Percentiles rank a stretch among this genome's conserved stretches.
These are phyloP conservation scores for Leuciscus idus DNA, from an alignment of 2,113 vertebrate genomes.

Conservation along the genomic window DNA sequence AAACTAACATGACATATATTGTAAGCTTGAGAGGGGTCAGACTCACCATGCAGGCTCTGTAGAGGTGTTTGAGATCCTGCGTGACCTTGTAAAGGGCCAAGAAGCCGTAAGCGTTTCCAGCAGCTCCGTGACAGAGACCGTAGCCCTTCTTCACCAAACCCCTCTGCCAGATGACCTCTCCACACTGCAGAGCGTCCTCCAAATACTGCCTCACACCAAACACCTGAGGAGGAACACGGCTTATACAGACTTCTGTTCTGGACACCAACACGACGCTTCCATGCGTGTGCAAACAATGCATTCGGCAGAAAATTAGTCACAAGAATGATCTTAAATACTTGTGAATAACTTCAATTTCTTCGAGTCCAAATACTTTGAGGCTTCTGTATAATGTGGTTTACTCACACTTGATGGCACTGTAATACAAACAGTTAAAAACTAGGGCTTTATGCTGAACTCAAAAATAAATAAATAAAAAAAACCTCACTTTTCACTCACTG, in stretches of 20 bases:
- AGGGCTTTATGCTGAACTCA: not conserved
- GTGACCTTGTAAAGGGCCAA: constrained; percentile 88
- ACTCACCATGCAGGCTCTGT: constrained; percentile 91
- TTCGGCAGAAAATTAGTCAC: no score
- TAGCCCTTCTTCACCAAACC: constrained; percentile 96
- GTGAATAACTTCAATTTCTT: not conserved
- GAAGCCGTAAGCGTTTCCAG: constrained; percentile 93
- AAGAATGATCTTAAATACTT: no score
- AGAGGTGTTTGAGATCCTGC: constrained; percentile 85
- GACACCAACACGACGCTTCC: no score
- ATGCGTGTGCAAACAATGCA: no score
- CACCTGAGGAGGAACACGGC: constrained; percentile 69
- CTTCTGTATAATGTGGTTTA: not conserved
- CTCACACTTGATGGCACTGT: constrained; percentile 58
- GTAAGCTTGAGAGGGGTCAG: not conserved
- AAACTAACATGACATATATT: not conserved
- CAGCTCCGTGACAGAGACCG: constrained; percentile 90
- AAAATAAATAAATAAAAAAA: not conserved
- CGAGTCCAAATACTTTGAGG: not conserved
- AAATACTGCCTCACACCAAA: constrained; percentile 87
- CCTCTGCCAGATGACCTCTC: constrained; percentile 87
- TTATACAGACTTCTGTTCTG: not conserved
- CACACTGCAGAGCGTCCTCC: constrained; percentile 82
- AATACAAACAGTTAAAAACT: not conserved
- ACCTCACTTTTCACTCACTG: no score